phyloP scores from a whole-genome alignment of 2,113 vertebrate species.

The Paradisaea rubra region DNA sequence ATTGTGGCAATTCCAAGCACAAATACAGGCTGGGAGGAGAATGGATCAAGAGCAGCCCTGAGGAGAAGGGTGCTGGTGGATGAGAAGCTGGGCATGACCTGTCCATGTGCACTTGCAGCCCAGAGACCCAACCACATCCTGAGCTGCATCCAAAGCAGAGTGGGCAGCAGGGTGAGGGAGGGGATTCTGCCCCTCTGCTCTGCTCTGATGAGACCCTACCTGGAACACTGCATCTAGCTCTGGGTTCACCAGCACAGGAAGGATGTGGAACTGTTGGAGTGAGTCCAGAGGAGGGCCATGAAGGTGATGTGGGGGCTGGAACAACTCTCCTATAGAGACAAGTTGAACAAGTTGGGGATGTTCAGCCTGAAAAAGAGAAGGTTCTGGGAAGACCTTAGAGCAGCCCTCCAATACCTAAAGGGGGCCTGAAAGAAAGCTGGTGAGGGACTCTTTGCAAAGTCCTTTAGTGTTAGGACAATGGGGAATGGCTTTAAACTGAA shows the following conservation, averaged over 20 bases:
- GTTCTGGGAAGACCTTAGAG: background rate
- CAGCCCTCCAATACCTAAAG: background rate
- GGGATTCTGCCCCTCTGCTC: background rate
- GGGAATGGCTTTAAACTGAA: background rate
- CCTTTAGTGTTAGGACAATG: background rate
- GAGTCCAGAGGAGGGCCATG: fast-evolving
- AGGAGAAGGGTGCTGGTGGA: background rate
- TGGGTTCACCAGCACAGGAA: fast-evolving
- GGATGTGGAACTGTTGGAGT: background rate
- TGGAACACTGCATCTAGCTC: background rate
- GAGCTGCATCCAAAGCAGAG: background rate
- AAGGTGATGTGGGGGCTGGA: background rate
- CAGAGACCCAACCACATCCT: too few relatives aligned
- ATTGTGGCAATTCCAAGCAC: background rate
- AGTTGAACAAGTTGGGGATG: background rate
- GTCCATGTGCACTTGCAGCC: background rate
- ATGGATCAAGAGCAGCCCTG: background rate
- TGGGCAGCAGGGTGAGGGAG: background rate
- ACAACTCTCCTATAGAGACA: background rate
- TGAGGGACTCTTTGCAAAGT: background rate
- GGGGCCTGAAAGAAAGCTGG: background rate
- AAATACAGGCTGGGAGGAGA: background rate
- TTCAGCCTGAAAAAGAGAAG: background rate
- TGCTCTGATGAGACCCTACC: background rate
- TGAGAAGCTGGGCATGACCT: background rate